Evolutionary conservation across 1,140 invertebrate genomes (phyloP), one percentile per base, ranked within the genome.

Genomic region (Hycleus cichorii): DNA sequence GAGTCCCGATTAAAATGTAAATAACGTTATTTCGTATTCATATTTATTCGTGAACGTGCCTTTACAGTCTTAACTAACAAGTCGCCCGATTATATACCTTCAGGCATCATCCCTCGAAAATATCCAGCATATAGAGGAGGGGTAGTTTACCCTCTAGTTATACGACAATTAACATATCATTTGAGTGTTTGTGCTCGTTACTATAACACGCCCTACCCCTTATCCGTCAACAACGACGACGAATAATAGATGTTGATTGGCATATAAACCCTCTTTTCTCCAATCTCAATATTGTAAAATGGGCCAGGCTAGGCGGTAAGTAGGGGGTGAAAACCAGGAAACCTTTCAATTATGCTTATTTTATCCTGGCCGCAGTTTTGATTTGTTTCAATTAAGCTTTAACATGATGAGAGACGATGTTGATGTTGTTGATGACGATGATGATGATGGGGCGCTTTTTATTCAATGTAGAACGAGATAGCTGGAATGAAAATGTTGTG

Each of bases 111-210:
- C 52, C 58, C 51, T 32, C 18, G 18, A 18, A 32, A 32, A 32
- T 32, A 32, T 18, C 18, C 18, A 32, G 7, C 32, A 32, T 7
- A 32, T 7, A 32, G 60, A 52, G 59, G 54, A 66, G 64, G 60
- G 57, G 59, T 58, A 66, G 64, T 66, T 66, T 66, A 66, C 64
- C 64, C 64, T 66, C 64, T 66, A 66, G 64, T 66, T 66, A 66
- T 62, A 59, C 62, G 62, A 57, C 64, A 66, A 66, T 66, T 66
- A 66, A 66, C 64, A 66, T 66, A 66, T 66, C 64, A 66, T 66
- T 66, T 66, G 59, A 66, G 57, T 64, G 49, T 62, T 64, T 63
- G 63, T 64, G 59, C 49, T 65, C 58, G 62, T 66, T 64, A 64
- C 49, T 66, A 59, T 53, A 57, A 53, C 49, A 57, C 57, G 51